phyloP scores from a whole-genome alignment of 1,140 invertebrate species.

The Drosophila truncata region DNA sequence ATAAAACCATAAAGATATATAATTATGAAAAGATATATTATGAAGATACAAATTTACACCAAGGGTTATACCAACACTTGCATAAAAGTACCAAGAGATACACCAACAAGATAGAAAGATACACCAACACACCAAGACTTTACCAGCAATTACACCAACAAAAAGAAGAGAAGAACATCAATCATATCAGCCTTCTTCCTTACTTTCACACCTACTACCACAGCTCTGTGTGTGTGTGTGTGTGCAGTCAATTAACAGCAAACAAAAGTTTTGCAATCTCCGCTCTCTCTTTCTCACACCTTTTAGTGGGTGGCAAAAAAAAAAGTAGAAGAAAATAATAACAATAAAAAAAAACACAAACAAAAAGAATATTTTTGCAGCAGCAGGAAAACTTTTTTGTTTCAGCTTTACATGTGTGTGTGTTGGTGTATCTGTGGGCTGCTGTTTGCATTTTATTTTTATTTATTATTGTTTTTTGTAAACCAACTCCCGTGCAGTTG shows the following conservation, averaged over 20 bases:
- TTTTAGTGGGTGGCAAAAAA: conserved; percentile 59
- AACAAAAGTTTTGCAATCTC: conserved; percentile 71
- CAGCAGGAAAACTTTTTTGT: conserved; percentile 59
- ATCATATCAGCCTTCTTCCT: conserved; percentile 19
- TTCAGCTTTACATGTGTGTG: conserved; percentile 46
- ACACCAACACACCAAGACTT: neutral
- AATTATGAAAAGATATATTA: too few relatives aligned
- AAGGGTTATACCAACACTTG: too few relatives aligned
- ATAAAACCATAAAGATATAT: too few relatives aligned
- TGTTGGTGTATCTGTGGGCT: conserved; percentile 16
- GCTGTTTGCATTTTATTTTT: conserved; percentile 25
- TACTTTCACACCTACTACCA: conserved; percentile 23
- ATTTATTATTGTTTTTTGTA: conserved; percentile 5
- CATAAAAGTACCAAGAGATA: too few relatives aligned
- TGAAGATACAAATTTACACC: too few relatives aligned
- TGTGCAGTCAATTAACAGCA: conserved; percentile 78
- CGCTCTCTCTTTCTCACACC: conserved; percentile 32
- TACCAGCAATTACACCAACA: conserved; percentile 8
- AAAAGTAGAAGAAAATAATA: conserved; percentile 28
- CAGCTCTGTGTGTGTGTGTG: conserved; percentile 26
- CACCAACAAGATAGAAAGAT: neutral
- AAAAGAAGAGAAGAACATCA: neutral
- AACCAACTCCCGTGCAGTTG: conserved; percentile 15
- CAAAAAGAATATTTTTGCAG: conserved; percentile 43
- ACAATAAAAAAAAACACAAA: conserved; percentile 21